Evolutionary conservation across 1,140 invertebrate species (phyloP), one percentile per base, ranked within the genome.

Genomic region (Anoplophora glabripennis): DNA sequence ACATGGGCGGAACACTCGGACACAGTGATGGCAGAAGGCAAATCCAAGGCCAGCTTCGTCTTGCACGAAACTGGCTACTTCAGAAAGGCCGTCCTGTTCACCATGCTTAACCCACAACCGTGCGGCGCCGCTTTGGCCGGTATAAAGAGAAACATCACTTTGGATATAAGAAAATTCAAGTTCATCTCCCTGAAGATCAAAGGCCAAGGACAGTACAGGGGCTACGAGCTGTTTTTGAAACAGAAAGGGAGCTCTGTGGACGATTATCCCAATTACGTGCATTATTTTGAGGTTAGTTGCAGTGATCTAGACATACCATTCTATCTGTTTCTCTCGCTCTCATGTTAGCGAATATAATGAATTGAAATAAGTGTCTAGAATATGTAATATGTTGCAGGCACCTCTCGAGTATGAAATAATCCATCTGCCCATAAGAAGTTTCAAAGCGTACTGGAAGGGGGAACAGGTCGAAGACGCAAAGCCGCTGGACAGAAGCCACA

Each of bases 181-280:
- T 78, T 77, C 53, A 72, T 89, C 15, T 73, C 79, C 59, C 72
- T 89, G 3, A 69, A 68, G 45, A 83, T 82, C 52, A 72, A 84
- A 46, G 82, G 78, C 0, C 84, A 87, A 67, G 86, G 86, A 7
- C 72, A 75, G 46, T 76, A 68, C 56, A 78, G 75, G 54, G 77
- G 77, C 5, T 55, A 61, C 15, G 42, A 56, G 45, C 46, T 57
- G 12, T 40, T 57, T 21, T 28, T 60, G 45, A 7, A 37, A 21
- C 49, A 53, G 34, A 54, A 35, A 12, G 42, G 53, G 3, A 17
- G 11, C 44, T 44, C 36, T 54, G 53, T 38, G 3, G 28, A 42
- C 15, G 9, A 15, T 12, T 35, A 14, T 3, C 11, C 45, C 0
- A 49, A 18, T 18, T 49, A 57, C 9, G 46, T 48, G 11, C 33